phyloP scores from a whole-genome alignment of 2,888 invertebrate genomes.

The Pycnomerus fuliginosus region DNA sequence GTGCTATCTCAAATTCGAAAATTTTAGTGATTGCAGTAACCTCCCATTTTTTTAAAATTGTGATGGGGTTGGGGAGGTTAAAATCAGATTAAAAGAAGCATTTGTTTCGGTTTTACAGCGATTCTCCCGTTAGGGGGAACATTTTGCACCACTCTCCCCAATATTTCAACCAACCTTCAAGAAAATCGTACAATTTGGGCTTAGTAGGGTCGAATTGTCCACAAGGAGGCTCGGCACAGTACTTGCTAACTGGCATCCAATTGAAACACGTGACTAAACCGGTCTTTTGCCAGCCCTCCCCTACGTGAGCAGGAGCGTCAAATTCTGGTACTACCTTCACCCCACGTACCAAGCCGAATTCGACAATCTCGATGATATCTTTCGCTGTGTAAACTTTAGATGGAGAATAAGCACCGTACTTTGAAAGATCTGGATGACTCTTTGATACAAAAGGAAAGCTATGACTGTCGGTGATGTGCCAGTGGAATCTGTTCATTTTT shows the following conservation, averaged over 20 bases:
- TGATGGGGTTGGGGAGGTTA: too few relatives aligned
- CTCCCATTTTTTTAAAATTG: too few relatives aligned
- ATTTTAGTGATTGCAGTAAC: too few relatives aligned
- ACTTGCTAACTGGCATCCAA: constrained; percentile 71
- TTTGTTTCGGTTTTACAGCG: too few relatives aligned
- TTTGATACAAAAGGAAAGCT: constrained; percentile 87
- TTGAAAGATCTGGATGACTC: constrained; percentile 68
- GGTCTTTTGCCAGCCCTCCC: constrained; percentile 80
- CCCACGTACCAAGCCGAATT: constrained; percentile 56
- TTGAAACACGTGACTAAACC: constrained; percentile 68
- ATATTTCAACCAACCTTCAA: constrained; percentile 49
- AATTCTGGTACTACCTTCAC: constrained; percentile 89
- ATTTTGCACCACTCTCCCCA: too few relatives aligned
- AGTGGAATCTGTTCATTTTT: constrained; percentile 92
- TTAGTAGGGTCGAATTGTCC: constrained; percentile 78
- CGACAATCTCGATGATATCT: constrained; percentile 60
- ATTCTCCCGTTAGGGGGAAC: too few relatives aligned
- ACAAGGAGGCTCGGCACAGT: constrained; percentile 82
- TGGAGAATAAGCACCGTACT: constrained; percentile 77
- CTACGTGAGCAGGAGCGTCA: constrained; percentile 88
- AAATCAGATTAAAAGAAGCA: too few relatives aligned
- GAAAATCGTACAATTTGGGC: constrained; percentile 66
- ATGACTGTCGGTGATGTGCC: constrained; percentile 92
- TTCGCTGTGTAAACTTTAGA: constrained; percentile 64
- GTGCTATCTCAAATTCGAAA: too few relatives aligned